Evolutionary conservation across 2,113 vertebrate species (phyloP), one percentile per base, ranked within the genome.

Genomic region (Mormoops blainvillei): DNA sequence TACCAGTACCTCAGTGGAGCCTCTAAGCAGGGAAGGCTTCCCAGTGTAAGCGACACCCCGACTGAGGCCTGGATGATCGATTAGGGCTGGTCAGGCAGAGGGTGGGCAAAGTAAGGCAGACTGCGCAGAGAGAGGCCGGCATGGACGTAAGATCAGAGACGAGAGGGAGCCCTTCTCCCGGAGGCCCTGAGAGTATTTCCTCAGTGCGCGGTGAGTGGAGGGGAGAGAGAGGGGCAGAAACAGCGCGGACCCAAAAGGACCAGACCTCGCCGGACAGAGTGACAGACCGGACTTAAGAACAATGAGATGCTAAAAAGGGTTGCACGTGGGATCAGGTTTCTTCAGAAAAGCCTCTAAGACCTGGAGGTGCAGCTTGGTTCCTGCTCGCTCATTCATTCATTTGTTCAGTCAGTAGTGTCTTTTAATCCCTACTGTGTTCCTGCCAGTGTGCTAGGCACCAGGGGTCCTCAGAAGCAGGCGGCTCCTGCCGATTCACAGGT

Each of bases 81-180:
- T 3, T n/a, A 22, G 13, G 41, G 45, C 70, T 56, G 63, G 38
- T 18, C 18, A 1, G 38, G 22, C n/a, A 61, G 24, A 65, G 4
- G n/a, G 6, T 3, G 24, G 33, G 36, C 48, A 58, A n/a, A n/a
- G 50, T 22, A 18, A 45, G 16, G 31, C 24, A 73, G 63, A 28
- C 6, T 12, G 18, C 3, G 9, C n/a, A 2, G 0, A 70, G 36
- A 15, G 20, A 33, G 3, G 2, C 1, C 2, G 87, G 20, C 7
- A 0, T 3, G 3, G 33, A 7, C 8, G 0, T 9, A 36, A 22
- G 74, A 20, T 36, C 65, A 7, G n/a, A 73, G 48, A 7, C 7
- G 3, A 36, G 28, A 56, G 71, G 26, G 20, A 43, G 43, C 24
- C 36, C 24, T 38, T 89, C 52, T 38, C 18, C 1, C 11, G 0